These are phyloP conservation scores for Forbesichthys agassizii DNA, from an alignment of 2,113 vertebrate genomes.

Conservation along the genomic window DNA sequence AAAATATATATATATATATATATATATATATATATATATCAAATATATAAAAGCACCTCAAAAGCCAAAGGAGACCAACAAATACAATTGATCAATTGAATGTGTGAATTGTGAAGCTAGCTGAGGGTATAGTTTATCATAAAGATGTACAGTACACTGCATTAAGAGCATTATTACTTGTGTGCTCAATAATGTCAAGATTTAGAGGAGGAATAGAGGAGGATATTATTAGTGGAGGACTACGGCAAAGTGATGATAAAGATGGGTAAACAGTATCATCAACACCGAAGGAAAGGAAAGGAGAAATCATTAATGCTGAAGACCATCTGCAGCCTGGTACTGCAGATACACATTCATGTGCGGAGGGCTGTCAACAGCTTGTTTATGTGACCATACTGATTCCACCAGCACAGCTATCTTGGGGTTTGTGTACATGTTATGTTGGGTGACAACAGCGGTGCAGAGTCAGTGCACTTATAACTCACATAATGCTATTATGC, in stretches of 20 bases:
- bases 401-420: neutral
- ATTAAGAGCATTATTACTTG: too few species aligned
- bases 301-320: constrained; percentile 58
- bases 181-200: too few species aligned
- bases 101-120: too few species aligned
- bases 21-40: too few species aligned
- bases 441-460: constrained; percentile 2
- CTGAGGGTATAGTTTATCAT: too few species aligned
- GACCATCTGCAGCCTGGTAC: constrained; percentile 28
- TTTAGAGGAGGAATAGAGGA: too few species aligned
- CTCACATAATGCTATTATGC: too few species aligned
- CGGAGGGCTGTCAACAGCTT: neutral
- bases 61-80: too few species aligned
- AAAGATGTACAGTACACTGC: too few species aligned
- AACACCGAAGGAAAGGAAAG: constrained; percentile 55
- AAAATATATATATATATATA: too few species aligned
- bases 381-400: neutral
- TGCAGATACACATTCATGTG: neutral
- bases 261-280: constrained; percentile 18
- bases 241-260: constrained; percentile 24
- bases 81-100: too few species aligned
- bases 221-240: constrained; percentile 20
- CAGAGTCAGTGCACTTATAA: constrained; percentile 17
- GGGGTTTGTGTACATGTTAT: neutral
- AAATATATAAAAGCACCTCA: too few species aligned